Base-by-base conservation (phyloP, 2,888 invertebrate species). In the Physocephala rufipes region DNA sequence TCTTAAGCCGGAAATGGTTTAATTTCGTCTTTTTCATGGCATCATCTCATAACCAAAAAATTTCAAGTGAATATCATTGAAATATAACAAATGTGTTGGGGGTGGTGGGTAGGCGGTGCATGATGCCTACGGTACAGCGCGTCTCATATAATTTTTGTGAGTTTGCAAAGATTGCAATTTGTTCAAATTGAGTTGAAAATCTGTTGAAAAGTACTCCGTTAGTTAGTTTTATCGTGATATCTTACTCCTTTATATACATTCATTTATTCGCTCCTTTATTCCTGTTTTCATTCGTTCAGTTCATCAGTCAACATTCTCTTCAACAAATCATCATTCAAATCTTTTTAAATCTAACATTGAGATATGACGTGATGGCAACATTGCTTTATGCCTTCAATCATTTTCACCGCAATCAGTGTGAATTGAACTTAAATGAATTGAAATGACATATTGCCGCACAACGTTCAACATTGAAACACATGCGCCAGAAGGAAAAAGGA, bases 1-100 rank as follows among this genome's bases (percentile, higher is more conserved):
- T 73, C 66, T 62, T 43, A 24, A 69, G 71, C 74, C 65, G 74
- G 74, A 75, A 75, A 72, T 69, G 74, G 68, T 73, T 69, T 61
- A 71, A 70, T 74, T 74, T 70, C 68, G 1, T 9, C 28, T 58
- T 49, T 3, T n/a, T 49, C 4, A n/a, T 47, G 1, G 1, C 16
- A 15, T 47, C 16, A 15, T 47, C 47, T 15, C 1, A 47, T 47
- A 47, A 47, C 1, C 47, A 51, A 51, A 51, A 51, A 19, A 51
- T 51, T 51, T 16, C 7, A 16, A 51, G n/a, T n/a, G 47, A 47
- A 15, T 15, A 1, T 47, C 47, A 15, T 51, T 51, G 16, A 51
- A 12, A 9, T 51, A 19, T 51, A 51, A 15, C n/a, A n/a, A n/a
- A n/a, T n/a, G n/a, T 19, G 51, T 16, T 51, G 51, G 12, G 16